Evolutionary conservation across 1,140 invertebrate species (phyloP).

Genomic region (Sesamia nonagrioides): DNA sequence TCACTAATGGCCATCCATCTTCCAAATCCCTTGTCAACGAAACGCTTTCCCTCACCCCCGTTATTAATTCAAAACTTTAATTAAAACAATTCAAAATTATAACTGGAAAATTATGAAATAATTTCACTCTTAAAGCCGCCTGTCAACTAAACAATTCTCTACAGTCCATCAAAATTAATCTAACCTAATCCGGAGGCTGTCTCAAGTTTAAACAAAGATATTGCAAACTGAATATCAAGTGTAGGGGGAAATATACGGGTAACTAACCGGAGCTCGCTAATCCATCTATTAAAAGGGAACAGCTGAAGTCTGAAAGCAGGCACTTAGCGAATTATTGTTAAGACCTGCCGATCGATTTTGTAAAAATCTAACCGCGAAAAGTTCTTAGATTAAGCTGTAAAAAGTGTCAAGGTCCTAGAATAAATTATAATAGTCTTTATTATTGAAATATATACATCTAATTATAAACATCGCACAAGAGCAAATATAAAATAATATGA

Average conservation of each 20-base stretch:
- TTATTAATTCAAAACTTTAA: constrained; percentile 77
- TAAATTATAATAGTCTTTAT: no score
- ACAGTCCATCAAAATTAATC: constrained; percentile 87
- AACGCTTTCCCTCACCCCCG: constrained; percentile 60
- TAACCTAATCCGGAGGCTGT: constrained; percentile 79
- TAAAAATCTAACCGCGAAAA: background rate
- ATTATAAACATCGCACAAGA: no score
- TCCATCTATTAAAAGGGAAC: background rate
- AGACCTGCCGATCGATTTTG: no score
- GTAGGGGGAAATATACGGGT: constrained; percentile 52
- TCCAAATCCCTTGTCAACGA: constrained; percentile 67
- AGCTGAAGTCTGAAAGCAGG: background rate
- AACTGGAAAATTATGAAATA: constrained; percentile 79
- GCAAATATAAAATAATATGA: no score
- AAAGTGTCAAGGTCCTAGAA: no score
- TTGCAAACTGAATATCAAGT: constrained; percentile 79
- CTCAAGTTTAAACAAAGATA: constrained; percentile 85
- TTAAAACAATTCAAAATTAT: constrained; percentile 80
- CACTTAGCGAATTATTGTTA: no score
- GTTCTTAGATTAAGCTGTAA: no score
- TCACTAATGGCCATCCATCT: constrained; percentile 49
- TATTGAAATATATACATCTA: no score
- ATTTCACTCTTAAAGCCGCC: constrained; percentile 75
- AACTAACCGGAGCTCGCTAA: background rate
- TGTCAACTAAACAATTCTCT: constrained; percentile 83